Conservation (phyloP, 2,797 vertebrate genomes). For the Cossypha niveicapilla region DNA sequence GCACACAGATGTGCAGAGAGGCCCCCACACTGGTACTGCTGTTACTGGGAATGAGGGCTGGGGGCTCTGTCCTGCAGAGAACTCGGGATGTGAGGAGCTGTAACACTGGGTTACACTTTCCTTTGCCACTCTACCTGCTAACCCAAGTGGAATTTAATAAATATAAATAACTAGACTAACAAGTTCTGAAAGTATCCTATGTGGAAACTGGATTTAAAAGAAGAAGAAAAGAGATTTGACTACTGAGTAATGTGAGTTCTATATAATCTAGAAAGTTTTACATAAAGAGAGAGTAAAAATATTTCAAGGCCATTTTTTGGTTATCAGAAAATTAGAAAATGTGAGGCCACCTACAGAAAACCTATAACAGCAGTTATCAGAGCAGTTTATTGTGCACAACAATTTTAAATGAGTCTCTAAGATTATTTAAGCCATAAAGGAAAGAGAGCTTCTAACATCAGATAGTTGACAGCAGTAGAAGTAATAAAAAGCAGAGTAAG, state of each 20-base stretch:
- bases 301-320: not conserved
- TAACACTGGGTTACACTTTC: not conserved
- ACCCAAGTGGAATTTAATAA: not conserved
- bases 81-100: not conserved
- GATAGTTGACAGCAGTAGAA: not conserved
- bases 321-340: constrained; percentile 20
- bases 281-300: not conserved
- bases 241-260: not conserved
- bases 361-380: not conserved
- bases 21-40: not conserved
- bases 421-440: not conserved
- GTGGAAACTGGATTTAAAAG: not conserved
- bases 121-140: not conserved
- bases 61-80: not conserved
- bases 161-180: not conserved
- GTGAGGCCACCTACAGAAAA: not conserved
- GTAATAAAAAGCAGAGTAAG: constrained; percentile 7
- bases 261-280: not conserved
- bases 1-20: not conserved
- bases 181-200: not conserved
- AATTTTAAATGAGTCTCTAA: not conserved
- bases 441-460: not conserved
- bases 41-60: not conserved
- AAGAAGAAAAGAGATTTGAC: not conserved
- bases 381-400: not conserved